Percentiles rank a stretch among this genome's conserved stretches.
These are phyloP conservation scores for Eristalinus sepulchralis DNA, from an alignment of 2,888 invertebrate species.

Conservation along the genomic window DNA sequence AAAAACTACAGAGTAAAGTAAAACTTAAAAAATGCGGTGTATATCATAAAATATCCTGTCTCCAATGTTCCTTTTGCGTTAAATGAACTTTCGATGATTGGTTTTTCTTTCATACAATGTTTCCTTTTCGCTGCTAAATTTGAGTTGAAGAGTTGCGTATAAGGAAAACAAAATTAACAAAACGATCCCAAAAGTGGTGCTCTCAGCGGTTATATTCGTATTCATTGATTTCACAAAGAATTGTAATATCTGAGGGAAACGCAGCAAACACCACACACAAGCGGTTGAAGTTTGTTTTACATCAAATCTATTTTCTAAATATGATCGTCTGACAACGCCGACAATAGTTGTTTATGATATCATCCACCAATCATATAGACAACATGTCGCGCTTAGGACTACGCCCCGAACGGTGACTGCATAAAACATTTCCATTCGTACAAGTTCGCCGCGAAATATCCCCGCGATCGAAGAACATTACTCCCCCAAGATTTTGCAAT, in stretches of 20 bases:
- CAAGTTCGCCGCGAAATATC: background rate
- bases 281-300: background rate
- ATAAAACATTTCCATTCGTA: conserved; percentile 4
- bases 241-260: background rate
- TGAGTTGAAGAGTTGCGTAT: no score
- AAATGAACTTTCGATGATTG: no score
- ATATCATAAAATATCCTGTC: no score
- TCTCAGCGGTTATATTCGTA: no score
- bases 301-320: background rate
- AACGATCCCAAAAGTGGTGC: no score
- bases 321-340: background rate
- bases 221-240: no score
- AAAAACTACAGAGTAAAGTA: no score
- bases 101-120: no score
- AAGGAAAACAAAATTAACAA: no score
- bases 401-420: conserved; percentile 12
- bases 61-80: no score
- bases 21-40: no score
- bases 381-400: background rate
- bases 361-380: background rate
- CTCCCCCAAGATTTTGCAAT: background rate
- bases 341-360: conserved; percentile 18
- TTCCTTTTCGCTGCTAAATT: no score
- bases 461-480: background rate
- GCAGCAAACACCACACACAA: background rate